A percentile compares a stretch with the other conserved stretches of the same genome.
phyloP scores from a whole-genome alignment of 2,888 invertebrate species.

The Zele albiditarsus region DNA sequence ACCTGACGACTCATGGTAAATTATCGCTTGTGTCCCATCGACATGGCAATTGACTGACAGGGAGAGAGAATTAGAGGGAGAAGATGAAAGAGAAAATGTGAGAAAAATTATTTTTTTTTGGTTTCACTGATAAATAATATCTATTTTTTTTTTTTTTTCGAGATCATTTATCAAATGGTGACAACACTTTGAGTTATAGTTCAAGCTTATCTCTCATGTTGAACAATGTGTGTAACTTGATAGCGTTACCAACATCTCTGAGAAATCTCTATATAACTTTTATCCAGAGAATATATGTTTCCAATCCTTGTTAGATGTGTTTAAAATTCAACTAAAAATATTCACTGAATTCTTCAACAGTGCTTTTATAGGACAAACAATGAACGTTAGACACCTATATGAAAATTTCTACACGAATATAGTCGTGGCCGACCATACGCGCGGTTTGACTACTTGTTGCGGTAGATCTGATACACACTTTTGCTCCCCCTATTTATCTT shows the following conservation, averaged over 20 bases:
- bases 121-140: not conserved
- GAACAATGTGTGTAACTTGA: not conserved
- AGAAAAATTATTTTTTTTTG: not conserved
- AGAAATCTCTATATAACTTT: not conserved
- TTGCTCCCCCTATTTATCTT: conserved; percentile 40
- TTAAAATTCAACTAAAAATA: too few relatives aligned
- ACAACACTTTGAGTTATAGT: not conserved
- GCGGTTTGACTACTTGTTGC: conserved; percentile 57
- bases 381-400: too few relatives aligned
- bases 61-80: not conserved
- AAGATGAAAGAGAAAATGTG: not conserved
- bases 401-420: too few relatives aligned
- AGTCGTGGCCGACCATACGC: conserved; percentile 19
- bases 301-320: too few relatives aligned
- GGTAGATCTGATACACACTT: conserved; percentile 48
- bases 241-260: not conserved
- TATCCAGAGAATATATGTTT: not conserved
- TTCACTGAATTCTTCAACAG: too few relatives aligned
- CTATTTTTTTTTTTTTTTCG: not conserved
- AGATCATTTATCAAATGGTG: not conserved
- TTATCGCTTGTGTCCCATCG: conserved; percentile 1
- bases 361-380: too few relatives aligned
- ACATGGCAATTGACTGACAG: conserved; percentile 12
- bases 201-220: not conserved
- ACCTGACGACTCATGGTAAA: conserved; percentile 7